phyloP scores from a whole-genome alignment of 2,113 vertebrate genomes.

The Chinchilla lanigera region DNA sequence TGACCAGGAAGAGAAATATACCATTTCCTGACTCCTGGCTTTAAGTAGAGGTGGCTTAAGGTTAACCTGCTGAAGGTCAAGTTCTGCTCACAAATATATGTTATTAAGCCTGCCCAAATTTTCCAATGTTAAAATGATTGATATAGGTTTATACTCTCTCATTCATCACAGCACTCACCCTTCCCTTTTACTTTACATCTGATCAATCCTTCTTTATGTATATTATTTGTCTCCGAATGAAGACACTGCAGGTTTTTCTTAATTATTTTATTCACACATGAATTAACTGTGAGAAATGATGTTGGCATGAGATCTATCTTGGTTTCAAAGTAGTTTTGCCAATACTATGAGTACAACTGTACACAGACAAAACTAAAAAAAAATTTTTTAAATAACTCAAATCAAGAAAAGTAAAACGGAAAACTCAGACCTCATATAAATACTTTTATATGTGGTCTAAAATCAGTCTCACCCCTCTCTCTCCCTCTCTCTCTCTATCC shows the following conservation, averaged over 20 bases:
- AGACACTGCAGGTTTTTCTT: neutral
- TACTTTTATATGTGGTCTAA: neutral
- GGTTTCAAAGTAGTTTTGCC: neutral
- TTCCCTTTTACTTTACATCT: neutral
- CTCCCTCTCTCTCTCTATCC: neutral
- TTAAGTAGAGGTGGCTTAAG: neutral
- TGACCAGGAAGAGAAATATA: neutral
- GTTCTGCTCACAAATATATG: neutral
- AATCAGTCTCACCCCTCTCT: neutral
- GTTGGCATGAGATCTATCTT: neutral
- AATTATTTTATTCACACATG: constrained; percentile 6
- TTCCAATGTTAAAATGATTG: neutral
- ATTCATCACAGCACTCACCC: neutral
- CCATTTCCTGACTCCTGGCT: neutral
- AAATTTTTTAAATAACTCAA: neutral
- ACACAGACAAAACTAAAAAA: neutral
- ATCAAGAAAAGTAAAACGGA: neutral
- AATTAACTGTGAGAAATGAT: neutral
- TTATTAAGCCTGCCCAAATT: neutral
- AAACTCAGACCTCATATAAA: neutral
- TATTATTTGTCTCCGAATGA: neutral
- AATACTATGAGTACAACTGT: neutral
- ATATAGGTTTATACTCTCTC: neutral
- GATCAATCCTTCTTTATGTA: neutral
- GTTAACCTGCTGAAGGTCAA: neutral